These are phyloP conservation scores for Alloplasta piceator DNA, from an alignment of 2,888 invertebrate genomes.

Conservation along the genomic window DNA sequence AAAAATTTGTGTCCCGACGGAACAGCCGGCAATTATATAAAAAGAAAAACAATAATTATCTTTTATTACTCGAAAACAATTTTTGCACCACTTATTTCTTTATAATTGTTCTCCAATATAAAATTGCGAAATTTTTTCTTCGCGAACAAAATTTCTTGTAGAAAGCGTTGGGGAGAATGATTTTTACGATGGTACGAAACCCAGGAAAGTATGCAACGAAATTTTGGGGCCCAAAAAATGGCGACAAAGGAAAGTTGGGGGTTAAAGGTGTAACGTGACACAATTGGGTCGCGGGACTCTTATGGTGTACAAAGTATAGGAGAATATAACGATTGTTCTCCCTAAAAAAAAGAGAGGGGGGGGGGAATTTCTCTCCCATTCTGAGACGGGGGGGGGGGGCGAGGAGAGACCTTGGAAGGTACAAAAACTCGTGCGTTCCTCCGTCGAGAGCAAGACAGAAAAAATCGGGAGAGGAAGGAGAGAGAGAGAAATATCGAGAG, in stretches of 20 bases:
- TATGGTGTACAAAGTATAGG: slow-evolving; percentile 38
- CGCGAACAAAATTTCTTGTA: background rate
- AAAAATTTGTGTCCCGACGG: background rate
- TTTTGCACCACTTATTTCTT: background rate
- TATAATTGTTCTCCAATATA: background rate
- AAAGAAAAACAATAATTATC: background rate
- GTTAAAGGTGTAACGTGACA: slow-evolving; percentile 73
- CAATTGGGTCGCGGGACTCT: slow-evolving; percentile 75
- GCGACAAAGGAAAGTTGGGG: slow-evolving; percentile 59
- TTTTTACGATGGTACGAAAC: background rate
- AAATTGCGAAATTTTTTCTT: background rate
- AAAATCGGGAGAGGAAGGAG: slow-evolving; percentile 14
- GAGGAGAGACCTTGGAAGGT: slow-evolving; percentile 74
- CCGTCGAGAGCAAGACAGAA: slow-evolving; percentile 40
- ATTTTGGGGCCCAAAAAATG: slow-evolving; percentile 15
- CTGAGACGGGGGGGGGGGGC: slow-evolving; percentile 73
- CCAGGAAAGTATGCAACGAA: slow-evolving; percentile 17
- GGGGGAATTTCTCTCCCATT: background rate
- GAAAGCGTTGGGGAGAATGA: background rate
- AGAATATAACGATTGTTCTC: slow-evolving; percentile 31
- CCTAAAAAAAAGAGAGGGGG: slow-evolving; percentile 14
- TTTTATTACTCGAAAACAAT: background rate
- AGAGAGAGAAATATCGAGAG: slow-evolving; percentile 29
- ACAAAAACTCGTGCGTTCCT: slow-evolving; percentile 73
- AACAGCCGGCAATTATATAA: background rate